Evolutionary conservation across 2,113 vertebrate species (phyloP).

Genomic region (Lepus timidus): DNA sequence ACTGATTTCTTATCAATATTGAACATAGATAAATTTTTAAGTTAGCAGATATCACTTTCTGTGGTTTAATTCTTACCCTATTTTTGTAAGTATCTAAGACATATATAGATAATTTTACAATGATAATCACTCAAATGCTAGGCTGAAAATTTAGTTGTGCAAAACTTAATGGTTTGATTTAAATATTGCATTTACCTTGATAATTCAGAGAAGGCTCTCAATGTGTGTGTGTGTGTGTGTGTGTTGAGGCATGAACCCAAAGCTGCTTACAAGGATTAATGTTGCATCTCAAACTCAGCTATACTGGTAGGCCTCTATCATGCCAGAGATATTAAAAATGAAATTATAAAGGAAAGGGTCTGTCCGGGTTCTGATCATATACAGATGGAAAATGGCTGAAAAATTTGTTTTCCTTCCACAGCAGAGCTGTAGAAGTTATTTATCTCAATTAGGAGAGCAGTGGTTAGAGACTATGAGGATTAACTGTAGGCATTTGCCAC

Average conservation of each 20-base stretch:
- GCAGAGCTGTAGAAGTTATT: not conserved
- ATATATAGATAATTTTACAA: slow-evolving; percentile 46
- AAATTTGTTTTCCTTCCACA: slow-evolving; percentile 66
- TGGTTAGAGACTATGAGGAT: slow-evolving; percentile 57
- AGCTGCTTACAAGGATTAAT: slow-evolving; percentile 85
- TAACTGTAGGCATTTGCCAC: not conserved
- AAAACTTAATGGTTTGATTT: slow-evolving; percentile 63
- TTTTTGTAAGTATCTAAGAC: slow-evolving; percentile 32
- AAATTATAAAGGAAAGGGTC: slow-evolving; percentile 74
- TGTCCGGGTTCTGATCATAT: slow-evolving; percentile 61
- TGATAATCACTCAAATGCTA: not conserved
- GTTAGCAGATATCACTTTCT: slow-evolving; percentile 29
- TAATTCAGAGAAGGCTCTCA: slow-evolving; percentile 78
- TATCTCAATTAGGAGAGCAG: slow-evolving; percentile 50
- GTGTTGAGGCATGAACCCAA: slow-evolving; percentile 79
- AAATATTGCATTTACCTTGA: slow-evolving; percentile 80
- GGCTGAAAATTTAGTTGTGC: slow-evolving; percentile 18
- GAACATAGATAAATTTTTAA: not conserved
- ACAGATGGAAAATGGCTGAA: slow-evolving; percentile 78
- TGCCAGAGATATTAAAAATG: slow-evolving; percentile 69
- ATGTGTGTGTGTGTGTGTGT: slow-evolving; percentile 70
- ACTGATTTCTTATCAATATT: slow-evolving; percentile 1
- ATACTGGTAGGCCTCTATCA: slow-evolving; percentile 60
- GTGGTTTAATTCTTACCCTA: not conserved
- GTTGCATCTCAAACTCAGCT: slow-evolving; percentile 75